Base-by-base conservation (phyloP, 2,888 invertebrate species). In the Blomia tropicalis region DNA sequence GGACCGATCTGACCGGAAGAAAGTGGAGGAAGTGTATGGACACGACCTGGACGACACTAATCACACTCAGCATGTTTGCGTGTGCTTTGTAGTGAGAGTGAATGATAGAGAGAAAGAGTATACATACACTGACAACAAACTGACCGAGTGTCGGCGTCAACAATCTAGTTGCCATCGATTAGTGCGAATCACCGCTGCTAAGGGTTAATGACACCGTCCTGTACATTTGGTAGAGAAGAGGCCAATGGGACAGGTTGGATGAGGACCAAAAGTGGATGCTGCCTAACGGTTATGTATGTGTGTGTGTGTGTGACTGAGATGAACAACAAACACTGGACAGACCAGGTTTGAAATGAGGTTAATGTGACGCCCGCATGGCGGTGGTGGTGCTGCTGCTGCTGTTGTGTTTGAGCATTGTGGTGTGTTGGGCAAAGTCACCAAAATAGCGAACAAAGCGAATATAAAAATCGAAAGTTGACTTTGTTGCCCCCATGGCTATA, bases 301-400 rank as follows among this genome's bases (percentile, higher is more conserved):
- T n/a, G n/a, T n/a, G n/a, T n/a, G n/a, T n/a, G n/a, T n/a, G n/a
- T n/a, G n/a, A n/a, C n/a, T n/a, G n/a, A n/a, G n/a, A n/a, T n/a
- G n/a, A n/a, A n/a, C n/a, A n/a, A n/a, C n/a, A n/a, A n/a, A n/a
- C n/a, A 36, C 36, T 36, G 7, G 36, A 36, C 36, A 11, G 36
- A 17, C 36, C 51, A 27, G 23, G 14, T 41, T 11, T n/a, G 51
- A 47, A 47, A 47, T n/a, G 51, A 47, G 51, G 51, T 47, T 47
- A 47, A 47, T 47, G 22, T 47, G 51, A 47, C 51, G 22, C 51
- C 51, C 51, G 51, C 51, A 47, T 47, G 51, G n/a, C 51, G 41
- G 41, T 41, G n/a, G 14, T 41, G n/a, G 41, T 41, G 41, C 41
- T 41, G 41, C 41, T 41, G 41, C 41, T n/a, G 14, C 41, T 41